Conservation (phyloP, 2,113 vertebrate species). For the Lampris megalopsis region DNA sequence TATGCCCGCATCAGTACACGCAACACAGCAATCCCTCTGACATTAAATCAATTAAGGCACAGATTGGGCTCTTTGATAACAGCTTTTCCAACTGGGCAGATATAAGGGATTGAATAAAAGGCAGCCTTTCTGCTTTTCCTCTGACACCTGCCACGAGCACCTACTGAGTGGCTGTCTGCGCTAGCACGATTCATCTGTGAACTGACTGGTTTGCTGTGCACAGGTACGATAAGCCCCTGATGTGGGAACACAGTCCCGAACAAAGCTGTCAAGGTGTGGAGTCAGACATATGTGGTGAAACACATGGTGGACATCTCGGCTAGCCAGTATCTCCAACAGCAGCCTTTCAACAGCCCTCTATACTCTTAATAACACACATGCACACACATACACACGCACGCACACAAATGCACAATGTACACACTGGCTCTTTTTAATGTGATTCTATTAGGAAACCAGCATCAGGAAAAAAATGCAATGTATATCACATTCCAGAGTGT, state of each 20-base stretch:
- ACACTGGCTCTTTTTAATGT: too few relatives aligned
- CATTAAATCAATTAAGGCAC: conserved; percentile 43
- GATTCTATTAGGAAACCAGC: too few relatives aligned
- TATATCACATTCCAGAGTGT: too few relatives aligned
- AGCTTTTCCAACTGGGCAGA: conserved; percentile 47
- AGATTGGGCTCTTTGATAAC: conserved; percentile 39
- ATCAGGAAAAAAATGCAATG: too few relatives aligned
- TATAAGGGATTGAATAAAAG: conserved; percentile 24
- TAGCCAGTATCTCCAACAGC: not conserved
- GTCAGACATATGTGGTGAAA: conserved; percentile 33
- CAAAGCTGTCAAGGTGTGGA: conserved; percentile 49
- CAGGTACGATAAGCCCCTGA: conserved; percentile 51
- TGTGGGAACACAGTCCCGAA: conserved; percentile 33
- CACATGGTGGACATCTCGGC: conserved; percentile 22
- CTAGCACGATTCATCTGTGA: conserved; percentile 26
- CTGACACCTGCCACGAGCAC: conserved; percentile 38
- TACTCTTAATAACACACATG: conserved; percentile 1
- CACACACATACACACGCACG: not conserved
- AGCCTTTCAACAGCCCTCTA: too few relatives aligned
- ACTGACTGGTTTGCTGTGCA: conserved; percentile 24
- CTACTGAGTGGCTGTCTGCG: conserved; percentile 41
- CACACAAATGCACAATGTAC: too few relatives aligned
- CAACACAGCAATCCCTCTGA: conserved; percentile 25
- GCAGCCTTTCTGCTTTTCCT: conserved; percentile 27
- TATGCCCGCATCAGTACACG: not conserved